Percentiles rank a stretch among this genome's conserved stretches.
These are phyloP conservation scores for Percopsis omiscomaycus DNA, from an alignment of 2,797 vertebrate genomes.

Conservation along the genomic window DNA sequence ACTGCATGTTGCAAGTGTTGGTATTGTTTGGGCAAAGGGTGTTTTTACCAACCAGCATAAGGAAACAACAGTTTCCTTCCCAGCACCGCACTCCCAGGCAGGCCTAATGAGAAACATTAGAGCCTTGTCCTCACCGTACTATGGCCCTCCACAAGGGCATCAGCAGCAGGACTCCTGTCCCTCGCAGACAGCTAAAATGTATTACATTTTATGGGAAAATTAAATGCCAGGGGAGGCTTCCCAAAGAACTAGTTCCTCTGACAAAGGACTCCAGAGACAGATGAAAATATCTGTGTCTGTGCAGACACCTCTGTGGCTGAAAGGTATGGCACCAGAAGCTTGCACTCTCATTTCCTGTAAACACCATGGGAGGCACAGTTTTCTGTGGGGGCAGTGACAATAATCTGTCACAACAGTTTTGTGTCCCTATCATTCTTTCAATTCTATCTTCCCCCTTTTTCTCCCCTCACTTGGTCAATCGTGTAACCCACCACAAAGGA, in stretches of 20 bases:
- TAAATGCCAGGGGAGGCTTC: constrained; percentile 54
- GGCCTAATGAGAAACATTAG: constrained; percentile 40
- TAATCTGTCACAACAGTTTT: constrained; percentile 1
- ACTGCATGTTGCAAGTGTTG: background rate
- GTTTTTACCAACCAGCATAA: constrained; percentile 2
- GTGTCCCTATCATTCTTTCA: background rate
- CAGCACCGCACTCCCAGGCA: constrained; percentile 15
- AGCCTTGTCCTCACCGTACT: constrained; percentile 31
- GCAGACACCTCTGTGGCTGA: constrained; percentile 42
- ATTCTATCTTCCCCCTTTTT: background rate
- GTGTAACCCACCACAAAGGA: background rate
- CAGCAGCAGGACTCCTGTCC: constrained; percentile 45
- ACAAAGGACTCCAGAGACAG: constrained; percentile 60
- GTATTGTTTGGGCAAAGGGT: constrained; percentile 4
- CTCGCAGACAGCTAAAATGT: constrained; percentile 49
- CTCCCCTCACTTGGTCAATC: constrained; percentile 9
- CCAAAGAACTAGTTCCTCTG: constrained; percentile 33
- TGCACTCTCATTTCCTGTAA: constrained; percentile 57
- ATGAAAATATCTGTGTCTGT: constrained; percentile 52
- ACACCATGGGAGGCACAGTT: constrained; percentile 40
- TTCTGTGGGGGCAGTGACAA: constrained; percentile 9
- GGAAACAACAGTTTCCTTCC: constrained; percentile 16
- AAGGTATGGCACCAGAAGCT: constrained; percentile 38
- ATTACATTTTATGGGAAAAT: constrained; percentile 62
- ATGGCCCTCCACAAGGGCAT: constrained; percentile 35